Evolutionary conservation across 2,113 vertebrate genomes (phyloP).

Genomic region (Silurus asotus): DNA sequence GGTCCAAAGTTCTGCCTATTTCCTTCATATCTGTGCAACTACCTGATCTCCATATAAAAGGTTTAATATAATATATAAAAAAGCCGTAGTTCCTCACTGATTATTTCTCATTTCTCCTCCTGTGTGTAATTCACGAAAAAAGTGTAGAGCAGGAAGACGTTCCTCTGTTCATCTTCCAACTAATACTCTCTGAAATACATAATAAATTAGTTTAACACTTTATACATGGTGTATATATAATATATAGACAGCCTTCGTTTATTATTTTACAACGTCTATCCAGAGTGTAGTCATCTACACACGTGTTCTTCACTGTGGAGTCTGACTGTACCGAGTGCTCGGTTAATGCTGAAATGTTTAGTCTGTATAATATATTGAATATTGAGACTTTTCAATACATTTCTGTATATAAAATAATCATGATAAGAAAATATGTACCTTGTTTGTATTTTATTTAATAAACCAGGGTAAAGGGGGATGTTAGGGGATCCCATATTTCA

Average conservation of each 20-base stretch:
- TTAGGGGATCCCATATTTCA: too few relatives aligned
- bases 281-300: not conserved
- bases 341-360: not conserved
- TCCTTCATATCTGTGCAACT: not conserved
- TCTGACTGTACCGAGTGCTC: not conserved
- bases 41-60: not conserved
- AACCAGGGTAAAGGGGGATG: not conserved
- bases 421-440: not conserved
- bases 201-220: not conserved
- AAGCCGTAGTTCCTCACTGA: not conserved
- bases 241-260: not conserved
- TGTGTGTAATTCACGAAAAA: not conserved
- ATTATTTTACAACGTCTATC: not conserved
- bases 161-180: not conserved
- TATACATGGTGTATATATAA: not conserved
- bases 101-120: not conserved
- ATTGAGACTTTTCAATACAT: not conserved
- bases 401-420: not conserved
- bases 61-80: not conserved
- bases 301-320: not conserved
- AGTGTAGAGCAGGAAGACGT: not conserved
- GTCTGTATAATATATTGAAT: not conserved
- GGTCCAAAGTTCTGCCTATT: not conserved
- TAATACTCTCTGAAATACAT: not conserved
- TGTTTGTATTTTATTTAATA: not conserved